Evolutionary conservation across 2,113 vertebrate species (phyloP).

Genomic region (Bagarius yarrelli): DNA sequence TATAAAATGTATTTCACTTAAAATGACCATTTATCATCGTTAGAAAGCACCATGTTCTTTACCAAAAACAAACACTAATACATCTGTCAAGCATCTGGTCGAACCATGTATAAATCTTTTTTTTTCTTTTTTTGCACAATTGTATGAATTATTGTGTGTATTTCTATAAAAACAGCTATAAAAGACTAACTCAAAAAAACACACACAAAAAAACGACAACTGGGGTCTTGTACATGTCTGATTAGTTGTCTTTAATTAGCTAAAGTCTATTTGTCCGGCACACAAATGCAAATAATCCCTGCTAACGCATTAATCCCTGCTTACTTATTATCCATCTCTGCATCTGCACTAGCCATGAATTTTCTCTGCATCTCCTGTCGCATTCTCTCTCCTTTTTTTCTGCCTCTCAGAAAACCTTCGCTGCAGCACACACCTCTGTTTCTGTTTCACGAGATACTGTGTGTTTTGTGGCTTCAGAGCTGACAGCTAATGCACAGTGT

Average conservation of each 20-base stretch:
- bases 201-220: too few relatives aligned
- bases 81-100: not conserved
- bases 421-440: constrained; percentile 18
- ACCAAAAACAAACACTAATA: not conserved
- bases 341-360: not conserved
- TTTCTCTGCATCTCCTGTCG: not conserved
- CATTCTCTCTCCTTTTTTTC: not conserved
- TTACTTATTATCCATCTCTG: constrained; percentile 9
- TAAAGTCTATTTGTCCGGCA: not conserved
- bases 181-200: too few relatives aligned
- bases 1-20: not conserved
- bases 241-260: not conserved
- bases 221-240: not conserved
- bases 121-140: too few relatives aligned
- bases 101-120: not conserved
- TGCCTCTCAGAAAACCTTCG: not conserved
- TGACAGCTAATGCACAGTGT: constrained; percentile 32
- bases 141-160: not conserved
- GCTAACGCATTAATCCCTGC: not conserved
- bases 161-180: not conserved
- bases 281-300: not conserved
- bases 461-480: constrained; percentile 21
- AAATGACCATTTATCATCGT: not conserved
- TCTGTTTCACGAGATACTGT: constrained; percentile 23
- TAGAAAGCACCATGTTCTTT: too few relatives aligned